Percentiles rank a stretch among this genome's conserved stretches.
Conservation (phyloP, 2,797 vertebrate species). For the Tamandua tetradactyla region DNA sequence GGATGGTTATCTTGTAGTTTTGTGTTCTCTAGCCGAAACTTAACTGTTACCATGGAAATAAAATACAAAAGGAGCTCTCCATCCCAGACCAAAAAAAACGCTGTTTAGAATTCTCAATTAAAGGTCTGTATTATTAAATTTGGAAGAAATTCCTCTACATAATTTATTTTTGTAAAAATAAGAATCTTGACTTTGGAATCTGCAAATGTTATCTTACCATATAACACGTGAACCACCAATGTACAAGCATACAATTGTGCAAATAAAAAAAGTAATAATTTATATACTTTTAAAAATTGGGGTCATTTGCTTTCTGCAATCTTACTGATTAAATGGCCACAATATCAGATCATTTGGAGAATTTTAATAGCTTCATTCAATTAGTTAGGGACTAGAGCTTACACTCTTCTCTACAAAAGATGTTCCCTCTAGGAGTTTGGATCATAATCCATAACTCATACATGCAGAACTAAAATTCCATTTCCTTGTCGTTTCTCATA, state of each 20-base stretch:
- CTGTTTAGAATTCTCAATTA: slow-evolving; percentile 30
- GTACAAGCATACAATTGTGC: not conserved
- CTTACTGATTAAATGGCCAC: slow-evolving; percentile 70
- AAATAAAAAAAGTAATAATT: slow-evolving; percentile 17
- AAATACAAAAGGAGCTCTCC: slow-evolving; percentile 69
- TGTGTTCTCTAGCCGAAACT: slow-evolving; percentile 43
- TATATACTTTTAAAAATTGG: not conserved
- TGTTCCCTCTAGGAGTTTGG: not conserved
- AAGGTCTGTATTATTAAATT: slow-evolving; percentile 52
- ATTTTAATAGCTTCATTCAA: slow-evolving; percentile 30
- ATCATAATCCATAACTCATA: not conserved
- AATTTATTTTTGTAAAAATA: slow-evolving; percentile 68
- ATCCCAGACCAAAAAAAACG: slow-evolving; percentile 8
- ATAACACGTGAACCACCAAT: not conserved
- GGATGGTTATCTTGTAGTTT: slow-evolving; percentile 18
- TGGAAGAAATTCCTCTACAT: slow-evolving; percentile 59
- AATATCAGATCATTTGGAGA: slow-evolving; percentile 71
- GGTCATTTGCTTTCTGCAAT: slow-evolving; percentile 78
- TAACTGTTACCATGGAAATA: slow-evolving; percentile 67
- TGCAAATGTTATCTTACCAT: not conserved
- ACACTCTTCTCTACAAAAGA: not conserved
- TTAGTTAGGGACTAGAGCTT: slow-evolving; percentile 15
- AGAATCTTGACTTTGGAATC: slow-evolving; percentile 39
- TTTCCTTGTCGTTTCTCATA: not conserved
- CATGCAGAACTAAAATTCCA: not conserved